Evolutionary conservation across 2,113 vertebrate genomes (phyloP).

Genomic region (Erythrolamprus reginae): DNA sequence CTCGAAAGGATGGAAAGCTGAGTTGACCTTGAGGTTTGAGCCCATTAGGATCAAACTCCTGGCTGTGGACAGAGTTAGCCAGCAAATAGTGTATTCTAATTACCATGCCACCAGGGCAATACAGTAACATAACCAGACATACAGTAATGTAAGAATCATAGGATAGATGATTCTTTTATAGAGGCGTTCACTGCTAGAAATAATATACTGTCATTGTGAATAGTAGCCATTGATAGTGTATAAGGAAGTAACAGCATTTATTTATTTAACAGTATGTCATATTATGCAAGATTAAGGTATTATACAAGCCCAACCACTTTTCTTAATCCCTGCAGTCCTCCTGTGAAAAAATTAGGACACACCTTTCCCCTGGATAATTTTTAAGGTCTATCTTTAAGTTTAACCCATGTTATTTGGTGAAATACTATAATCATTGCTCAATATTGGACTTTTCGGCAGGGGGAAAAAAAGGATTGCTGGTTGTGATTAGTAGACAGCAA

Average conservation of each 20-base stretch:
- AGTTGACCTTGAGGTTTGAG: no score
- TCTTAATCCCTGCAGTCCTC: background rate
- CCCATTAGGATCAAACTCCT: no score
- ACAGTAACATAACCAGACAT: no score
- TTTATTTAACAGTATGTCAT: background rate
- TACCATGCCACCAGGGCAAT: no score
- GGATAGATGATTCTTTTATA: background rate
- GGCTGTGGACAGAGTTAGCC: no score
- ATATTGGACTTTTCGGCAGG: background rate
- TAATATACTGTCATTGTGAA: background rate
- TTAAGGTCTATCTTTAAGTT: background rate
- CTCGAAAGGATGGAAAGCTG: no score
- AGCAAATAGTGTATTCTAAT: no score
- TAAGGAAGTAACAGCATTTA: background rate
- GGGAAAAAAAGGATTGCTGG: background rate
- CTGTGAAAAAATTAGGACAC: background rate
- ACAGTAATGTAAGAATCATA: no score
- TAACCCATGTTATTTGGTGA: background rate
- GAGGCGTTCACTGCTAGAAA: background rate
- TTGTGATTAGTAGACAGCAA: background rate
- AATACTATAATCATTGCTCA: background rate
- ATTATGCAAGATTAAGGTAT: background rate
- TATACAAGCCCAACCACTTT: background rate
- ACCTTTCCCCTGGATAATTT: background rate
- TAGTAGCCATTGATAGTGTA: background rate